Percentiles rank a stretch among this genome's conserved stretches.
Evolutionary conservation across 2,797 vertebrate species (phyloP).

Genomic region (Pseudomugil tenellus): DNA sequence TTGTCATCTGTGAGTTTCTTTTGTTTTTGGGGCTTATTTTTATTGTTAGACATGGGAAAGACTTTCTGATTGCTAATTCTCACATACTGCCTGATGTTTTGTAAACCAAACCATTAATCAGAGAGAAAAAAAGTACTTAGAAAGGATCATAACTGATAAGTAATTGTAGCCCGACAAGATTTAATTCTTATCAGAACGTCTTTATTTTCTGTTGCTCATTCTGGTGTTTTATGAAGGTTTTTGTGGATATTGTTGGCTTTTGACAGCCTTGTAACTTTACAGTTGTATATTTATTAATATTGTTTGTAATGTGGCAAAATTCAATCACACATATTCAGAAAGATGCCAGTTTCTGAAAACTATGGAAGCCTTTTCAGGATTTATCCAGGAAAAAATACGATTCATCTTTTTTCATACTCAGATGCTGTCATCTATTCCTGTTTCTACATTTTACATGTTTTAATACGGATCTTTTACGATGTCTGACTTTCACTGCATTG

Average conservation of each 20-base stretch:
- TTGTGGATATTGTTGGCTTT: slow-evolving; percentile 30
- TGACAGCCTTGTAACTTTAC: slow-evolving; percentile 17
- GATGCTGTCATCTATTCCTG: neutral
- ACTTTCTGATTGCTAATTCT: neutral
- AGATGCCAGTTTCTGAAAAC: neutral
- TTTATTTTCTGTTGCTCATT: slow-evolving; percentile 5
- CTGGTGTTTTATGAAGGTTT: slow-evolving; percentile 1
- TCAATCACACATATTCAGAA: neutral
- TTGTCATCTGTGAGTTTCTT: slow-evolving; percentile 1
- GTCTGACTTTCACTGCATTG: neutral
- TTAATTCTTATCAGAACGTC: neutral
- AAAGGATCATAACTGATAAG: neutral
- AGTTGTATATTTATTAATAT: slow-evolving; percentile 38
- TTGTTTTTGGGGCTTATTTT: neutral
- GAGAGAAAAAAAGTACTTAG: neutral
- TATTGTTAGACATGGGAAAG: slow-evolving; percentile 1
- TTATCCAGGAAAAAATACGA: fast-evolving
- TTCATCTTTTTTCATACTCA: neutral
- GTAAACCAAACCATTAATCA: neutral
- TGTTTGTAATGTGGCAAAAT: slow-evolving; percentile 29
- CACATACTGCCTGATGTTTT: slow-evolving; percentile 2
- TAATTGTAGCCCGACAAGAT: neutral
- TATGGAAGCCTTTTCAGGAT: neutral
- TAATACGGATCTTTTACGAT: neutral
- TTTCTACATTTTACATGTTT: neutral